A percentile compares a stretch with the other conserved stretches of the same genome.
Evolutionary conservation across 2,113 vertebrate species (phyloP).

Genomic region (Clarias gariepinus): DNA sequence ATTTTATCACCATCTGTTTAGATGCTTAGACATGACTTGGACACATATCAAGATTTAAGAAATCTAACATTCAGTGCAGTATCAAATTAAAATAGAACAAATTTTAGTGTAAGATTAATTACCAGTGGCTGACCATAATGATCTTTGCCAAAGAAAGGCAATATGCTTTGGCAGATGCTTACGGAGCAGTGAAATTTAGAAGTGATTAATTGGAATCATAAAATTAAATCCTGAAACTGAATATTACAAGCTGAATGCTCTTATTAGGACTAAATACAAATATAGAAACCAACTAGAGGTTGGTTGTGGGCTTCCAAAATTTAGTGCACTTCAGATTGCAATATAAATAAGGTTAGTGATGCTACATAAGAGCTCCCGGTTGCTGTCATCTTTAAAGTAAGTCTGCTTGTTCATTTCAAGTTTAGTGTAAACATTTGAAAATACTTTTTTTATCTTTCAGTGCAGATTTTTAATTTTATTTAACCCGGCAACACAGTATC

Average conservation of each 20-base stretch:
- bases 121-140: not conserved
- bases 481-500: too few relatives aligned
- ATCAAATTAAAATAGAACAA: conserved; percentile 6
- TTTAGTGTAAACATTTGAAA: not conserved
- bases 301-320: conserved; percentile 22
- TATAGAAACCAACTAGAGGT: conserved; percentile 60
- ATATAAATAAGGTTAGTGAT: not conserved
- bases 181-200: not conserved
- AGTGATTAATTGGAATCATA: not conserved
- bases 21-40: not conserved
- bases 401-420: not conserved
- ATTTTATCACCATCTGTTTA: not conserved
- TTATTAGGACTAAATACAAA: conserved; percentile 72
- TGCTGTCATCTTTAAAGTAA: not conserved
- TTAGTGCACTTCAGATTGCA: not conserved
- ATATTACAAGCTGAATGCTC: conserved; percentile 40
- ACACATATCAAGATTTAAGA: not conserved
- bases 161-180: conserved; percentile 11
- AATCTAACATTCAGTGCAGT: not conserved
- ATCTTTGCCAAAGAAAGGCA: not conserved
- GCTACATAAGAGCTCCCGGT: not conserved
- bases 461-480: not conserved
- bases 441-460: not conserved
- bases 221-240: not conserved
- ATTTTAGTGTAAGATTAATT: not conserved